These are phyloP conservation scores for Typhlichthys eigenmanni DNA, from an alignment of 2,797 vertebrate genomes.

Conservation along the genomic window DNA sequence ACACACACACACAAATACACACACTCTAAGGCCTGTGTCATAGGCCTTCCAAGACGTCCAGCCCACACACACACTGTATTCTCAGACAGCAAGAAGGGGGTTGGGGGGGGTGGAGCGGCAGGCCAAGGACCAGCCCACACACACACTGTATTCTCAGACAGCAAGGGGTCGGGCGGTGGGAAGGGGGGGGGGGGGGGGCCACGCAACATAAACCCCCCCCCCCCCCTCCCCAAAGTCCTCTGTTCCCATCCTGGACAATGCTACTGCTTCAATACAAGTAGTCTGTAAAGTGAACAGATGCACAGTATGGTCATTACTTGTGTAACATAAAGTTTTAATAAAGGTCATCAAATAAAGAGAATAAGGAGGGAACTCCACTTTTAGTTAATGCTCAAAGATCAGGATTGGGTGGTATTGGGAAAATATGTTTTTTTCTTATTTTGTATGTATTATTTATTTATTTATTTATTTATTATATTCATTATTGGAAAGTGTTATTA, in stretches of 20 bases:
- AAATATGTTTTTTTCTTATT: no score
- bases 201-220: no score
- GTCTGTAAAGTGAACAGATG: neutral
- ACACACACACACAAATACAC: conserved; percentile 23
- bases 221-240: conserved; percentile 53
- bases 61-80: conserved; percentile 61
- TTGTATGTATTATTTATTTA: no score
- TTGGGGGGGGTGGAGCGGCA: conserved; percentile 74
- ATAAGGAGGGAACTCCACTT: conserved; percentile 43
- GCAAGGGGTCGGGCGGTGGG: conserved; percentile 42
- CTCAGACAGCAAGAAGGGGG: conserved; percentile 63
- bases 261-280: conserved; percentile 41
- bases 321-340: neutral
- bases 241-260: conserved; percentile 59
- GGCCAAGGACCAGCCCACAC: conserved; percentile 24
- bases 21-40: conserved; percentile 59
- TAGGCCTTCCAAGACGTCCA: conserved; percentile 78
- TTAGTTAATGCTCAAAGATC: conserved; percentile 6
- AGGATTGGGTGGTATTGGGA: no score
- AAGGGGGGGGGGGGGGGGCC: conserved; percentile 74
- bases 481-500: no score
- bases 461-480: no score
- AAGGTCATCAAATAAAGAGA: conserved; percentile 23
- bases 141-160: conserved; percentile 67
- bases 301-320: no score